Evolutionary conservation across 2,113 vertebrate genomes (phyloP), one percentile per base, ranked within the genome.

Genomic region (Ascaphus truei): DNA sequence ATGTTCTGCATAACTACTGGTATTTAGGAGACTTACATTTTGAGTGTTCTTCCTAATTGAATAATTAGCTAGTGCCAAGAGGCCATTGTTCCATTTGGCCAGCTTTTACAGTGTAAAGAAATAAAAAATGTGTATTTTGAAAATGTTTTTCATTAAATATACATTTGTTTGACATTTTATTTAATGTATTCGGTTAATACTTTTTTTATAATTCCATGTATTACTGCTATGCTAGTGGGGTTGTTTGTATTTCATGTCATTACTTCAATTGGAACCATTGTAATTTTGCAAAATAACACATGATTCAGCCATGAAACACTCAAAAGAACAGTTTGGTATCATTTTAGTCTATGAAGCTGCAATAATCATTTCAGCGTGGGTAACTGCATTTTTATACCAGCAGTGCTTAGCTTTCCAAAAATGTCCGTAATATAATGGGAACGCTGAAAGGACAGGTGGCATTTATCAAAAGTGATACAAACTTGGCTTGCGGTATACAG

Each of bases 331-430:
- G 55, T 68, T 37, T 68, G 41, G 43, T 59, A 22, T 50, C 59
- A 59, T 50, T 41, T 39, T 59, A 22, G 31, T 59, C 65, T 68
- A 27, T 25, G 29, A 68, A 59, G 56, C 48, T 37, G 66, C 56
- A 68, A 68, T 68, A 68, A 60, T 68, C 55, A 50, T 68, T 55
- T 22, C 66, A 68, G 66, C 53, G 60, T 68, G 66, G 55, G 30
- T 59, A 68, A 51, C 41, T 50, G 41, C 31, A 51, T 29, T 51
- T 50, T 58, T 57, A 26, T 36, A 50, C 34, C n/a, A 36, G n/a
- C 30, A 39, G 59, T 30, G 43, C 56, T 39, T 37, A 50, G 55
- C 56, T 50, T 58, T 59, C 55, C 55, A 60, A 68, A 68, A 48
- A 60, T 68, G 48, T 59, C 43, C 60, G 15, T 60, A 50, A 37